Evolutionary conservation across 2,797 vertebrate genomes (phyloP).

Genomic region (Alca torda): DNA sequence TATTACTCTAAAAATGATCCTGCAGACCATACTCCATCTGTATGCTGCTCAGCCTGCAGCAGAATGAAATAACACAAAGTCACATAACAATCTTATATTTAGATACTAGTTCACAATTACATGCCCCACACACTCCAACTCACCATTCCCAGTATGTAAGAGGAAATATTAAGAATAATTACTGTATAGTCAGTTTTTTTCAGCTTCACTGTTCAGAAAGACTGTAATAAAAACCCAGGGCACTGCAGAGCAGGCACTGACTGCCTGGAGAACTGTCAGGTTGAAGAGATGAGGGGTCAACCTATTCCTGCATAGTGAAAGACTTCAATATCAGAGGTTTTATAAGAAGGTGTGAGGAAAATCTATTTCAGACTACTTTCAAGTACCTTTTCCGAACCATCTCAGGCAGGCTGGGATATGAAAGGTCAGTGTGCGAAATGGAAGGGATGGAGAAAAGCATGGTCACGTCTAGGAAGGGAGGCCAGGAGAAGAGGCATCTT

Average conservation of each 20-base stretch:
- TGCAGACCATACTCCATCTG: neutral
- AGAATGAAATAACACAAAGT: neutral
- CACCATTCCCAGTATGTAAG: neutral
- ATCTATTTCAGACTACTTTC: neutral
- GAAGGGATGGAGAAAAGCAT: neutral
- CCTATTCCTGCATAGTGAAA: neutral
- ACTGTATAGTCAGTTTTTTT: neutral
- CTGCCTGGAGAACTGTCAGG: neutral
- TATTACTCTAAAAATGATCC: neutral
- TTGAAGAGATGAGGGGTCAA: neutral
- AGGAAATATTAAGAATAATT: neutral
- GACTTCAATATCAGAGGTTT: neutral
- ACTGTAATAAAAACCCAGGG: neutral
- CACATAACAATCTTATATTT: neutral
- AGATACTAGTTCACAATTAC: neutral
- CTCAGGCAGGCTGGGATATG: neutral
- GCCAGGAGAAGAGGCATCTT: neutral
- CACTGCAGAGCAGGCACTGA: neutral
- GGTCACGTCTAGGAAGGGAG: neutral
- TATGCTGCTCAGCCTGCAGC: neutral
- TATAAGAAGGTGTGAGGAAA: neutral
- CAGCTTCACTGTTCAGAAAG: neutral
- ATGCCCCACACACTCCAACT: neutral
- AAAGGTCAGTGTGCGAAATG: accelerated
- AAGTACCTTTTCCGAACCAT: neutral